These are phyloP conservation scores for Hydraecia micacea DNA, from an alignment of 2,888 invertebrate species.

Conservation along the genomic window DNA sequence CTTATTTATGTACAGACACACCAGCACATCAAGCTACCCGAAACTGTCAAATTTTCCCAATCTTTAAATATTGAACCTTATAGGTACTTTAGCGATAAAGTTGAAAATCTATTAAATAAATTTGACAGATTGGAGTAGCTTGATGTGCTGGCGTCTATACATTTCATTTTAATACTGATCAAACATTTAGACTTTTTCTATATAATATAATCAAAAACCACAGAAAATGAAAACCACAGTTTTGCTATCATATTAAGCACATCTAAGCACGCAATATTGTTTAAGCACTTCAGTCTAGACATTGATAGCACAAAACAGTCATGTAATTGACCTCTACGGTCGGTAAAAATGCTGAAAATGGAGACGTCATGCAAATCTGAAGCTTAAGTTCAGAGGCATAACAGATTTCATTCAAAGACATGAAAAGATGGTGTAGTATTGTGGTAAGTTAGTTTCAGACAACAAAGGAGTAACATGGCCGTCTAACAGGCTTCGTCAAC, in stretches of 20 bases:
- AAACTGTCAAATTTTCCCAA: too few species aligned
- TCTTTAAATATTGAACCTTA: too few species aligned
- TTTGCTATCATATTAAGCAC: background rate
- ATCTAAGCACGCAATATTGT: background rate
- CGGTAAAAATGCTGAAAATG: background rate
- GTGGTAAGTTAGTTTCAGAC: background rate
- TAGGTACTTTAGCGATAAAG: too few species aligned
- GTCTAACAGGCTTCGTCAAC: constrained; percentile 7
- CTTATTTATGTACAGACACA: too few species aligned
- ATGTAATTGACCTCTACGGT: background rate
- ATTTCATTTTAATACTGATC: too few species aligned
- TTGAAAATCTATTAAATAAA: too few species aligned
- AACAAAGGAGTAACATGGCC: constrained; percentile 28
- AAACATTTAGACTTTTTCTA: too few species aligned
- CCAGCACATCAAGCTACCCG: too few species aligned
- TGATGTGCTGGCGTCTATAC: too few species aligned
- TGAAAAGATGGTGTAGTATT: background rate
- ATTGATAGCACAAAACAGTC: background rate
- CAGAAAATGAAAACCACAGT: background rate
- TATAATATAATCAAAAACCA: too few species aligned
- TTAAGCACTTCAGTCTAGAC: background rate
- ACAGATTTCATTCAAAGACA: constrained; percentile 8
- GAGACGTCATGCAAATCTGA: background rate
- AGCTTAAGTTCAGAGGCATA: background rate
- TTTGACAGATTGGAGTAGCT: too few species aligned